phyloP scores from a whole-genome alignment of 2,113 vertebrate species.

The Rhinolophus sinicus region DNA sequence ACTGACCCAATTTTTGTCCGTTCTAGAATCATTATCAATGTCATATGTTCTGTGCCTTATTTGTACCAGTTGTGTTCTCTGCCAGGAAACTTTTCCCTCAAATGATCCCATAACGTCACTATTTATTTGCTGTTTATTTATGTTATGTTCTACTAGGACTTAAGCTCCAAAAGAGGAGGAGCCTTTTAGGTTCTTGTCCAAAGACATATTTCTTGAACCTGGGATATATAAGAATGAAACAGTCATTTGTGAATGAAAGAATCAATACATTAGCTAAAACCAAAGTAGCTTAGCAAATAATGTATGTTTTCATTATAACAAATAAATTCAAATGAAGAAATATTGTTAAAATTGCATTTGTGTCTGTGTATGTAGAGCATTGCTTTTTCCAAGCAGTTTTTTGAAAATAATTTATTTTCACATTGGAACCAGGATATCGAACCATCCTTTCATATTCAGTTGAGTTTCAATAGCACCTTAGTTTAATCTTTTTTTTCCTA shows the following conservation, averaged over 20 bases:
- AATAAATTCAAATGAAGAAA: background rate
- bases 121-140: background rate
- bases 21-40: background rate
- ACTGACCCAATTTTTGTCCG: background rate
- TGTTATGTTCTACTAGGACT: background rate
- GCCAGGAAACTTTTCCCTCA: background rate
- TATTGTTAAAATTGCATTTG: background rate
- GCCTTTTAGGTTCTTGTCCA: background rate
- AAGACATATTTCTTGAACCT: background rate
- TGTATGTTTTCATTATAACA: background rate
- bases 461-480: background rate
- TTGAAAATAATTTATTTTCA: background rate
- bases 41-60: background rate
- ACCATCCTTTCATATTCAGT: background rate
- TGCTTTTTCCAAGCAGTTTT: background rate
- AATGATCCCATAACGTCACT: background rate
- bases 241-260: background rate
- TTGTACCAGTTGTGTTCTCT: background rate
- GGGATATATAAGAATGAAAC: background rate
- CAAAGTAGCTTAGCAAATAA: background rate
- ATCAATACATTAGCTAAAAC: background rate
- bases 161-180: background rate
- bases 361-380: accelerated
- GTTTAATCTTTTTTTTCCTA: background rate
- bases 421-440: background rate